phyloP scores from a whole-genome alignment of 2,888 invertebrate species.

The Himalopsyche kuldschensis region DNA sequence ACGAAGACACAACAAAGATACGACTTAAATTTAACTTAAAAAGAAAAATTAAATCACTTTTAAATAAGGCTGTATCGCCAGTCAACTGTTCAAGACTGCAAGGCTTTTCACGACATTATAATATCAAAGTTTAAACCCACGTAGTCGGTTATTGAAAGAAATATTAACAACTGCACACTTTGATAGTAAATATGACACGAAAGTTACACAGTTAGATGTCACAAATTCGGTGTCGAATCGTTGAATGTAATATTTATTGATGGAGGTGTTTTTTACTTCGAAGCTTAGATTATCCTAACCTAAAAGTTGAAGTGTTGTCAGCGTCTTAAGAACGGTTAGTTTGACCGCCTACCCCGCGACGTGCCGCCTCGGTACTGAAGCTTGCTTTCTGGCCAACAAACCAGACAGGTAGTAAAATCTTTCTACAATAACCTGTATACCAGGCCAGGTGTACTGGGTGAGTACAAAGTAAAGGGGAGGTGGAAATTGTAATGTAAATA shows the following conservation, averaged over 20 bases:
- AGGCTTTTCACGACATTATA: neutral
- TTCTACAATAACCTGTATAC: conserved; percentile 35
- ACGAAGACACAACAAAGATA: neutral
- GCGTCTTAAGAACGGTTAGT: neutral
- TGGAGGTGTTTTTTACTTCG: neutral
- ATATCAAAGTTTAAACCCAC: neutral
- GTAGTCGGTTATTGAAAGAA: neutral
- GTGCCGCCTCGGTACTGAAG: conserved; percentile 35
- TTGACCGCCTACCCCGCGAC: conserved; percentile 24
- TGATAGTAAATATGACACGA: neutral
- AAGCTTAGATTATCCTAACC: neutral
- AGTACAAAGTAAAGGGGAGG: neutral
- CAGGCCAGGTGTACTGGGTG: conserved; percentile 13
- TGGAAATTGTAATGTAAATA: neutral
- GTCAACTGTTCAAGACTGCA: neutral
- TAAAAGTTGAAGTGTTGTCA: neutral
- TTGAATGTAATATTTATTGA: neutral
- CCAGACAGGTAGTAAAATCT: conserved; percentile 27
- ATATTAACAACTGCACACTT: neutral
- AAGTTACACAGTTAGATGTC: neutral
- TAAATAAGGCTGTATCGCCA: neutral
- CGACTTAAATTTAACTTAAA: neutral
- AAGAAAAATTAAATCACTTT: neutral
- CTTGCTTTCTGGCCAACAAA: neutral
- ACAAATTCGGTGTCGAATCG: neutral